phyloP scores from a whole-genome alignment of 2,888 invertebrate species.

The Pilophorus perplexus region DNA sequence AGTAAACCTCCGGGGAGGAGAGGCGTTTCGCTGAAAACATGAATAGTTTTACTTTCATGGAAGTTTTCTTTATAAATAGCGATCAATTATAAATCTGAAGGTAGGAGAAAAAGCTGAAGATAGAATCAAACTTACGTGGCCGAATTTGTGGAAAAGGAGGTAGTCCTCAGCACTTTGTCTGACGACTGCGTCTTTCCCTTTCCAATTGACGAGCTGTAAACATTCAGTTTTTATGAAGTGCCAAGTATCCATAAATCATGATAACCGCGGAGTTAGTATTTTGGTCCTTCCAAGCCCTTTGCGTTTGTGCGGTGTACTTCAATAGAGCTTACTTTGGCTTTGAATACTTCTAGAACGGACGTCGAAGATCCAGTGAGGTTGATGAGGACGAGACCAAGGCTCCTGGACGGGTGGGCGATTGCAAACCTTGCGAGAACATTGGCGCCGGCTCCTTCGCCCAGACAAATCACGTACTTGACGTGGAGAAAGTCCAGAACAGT shows the following conservation, averaged over 20 bases:
- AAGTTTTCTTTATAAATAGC: too few species aligned
- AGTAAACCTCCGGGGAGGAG: too few species aligned
- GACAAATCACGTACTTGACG: conserved; percentile 76
- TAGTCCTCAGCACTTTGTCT: conserved; percentile 85
- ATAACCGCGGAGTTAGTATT: too few species aligned
- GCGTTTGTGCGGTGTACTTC: too few species aligned
- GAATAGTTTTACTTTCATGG: too few species aligned
- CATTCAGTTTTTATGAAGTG: too few species aligned
- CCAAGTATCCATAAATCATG: too few species aligned
- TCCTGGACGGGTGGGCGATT: conserved; percentile 72
- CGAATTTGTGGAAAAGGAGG: conserved; percentile 85
- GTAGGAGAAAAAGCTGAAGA: too few species aligned
- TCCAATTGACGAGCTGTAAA: conserved; percentile 74
- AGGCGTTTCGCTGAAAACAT: too few species aligned
- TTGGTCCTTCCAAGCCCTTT: too few species aligned
- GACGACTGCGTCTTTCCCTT: conserved; percentile 70
- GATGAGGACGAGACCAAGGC: conserved; percentile 76
- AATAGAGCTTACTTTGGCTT: conserved; percentile 69
- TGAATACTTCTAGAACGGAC: conserved; percentile 80
- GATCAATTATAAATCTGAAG: too few species aligned
- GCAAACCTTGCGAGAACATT: conserved; percentile 83
- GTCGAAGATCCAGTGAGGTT: conserved; percentile 85
- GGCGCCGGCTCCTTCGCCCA: conserved; percentile 86
- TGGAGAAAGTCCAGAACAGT: conserved; percentile 78
- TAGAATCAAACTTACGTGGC: conserved; percentile 69